Percentiles rank a stretch among this genome's conserved stretches.
Evolutionary conservation across 2,888 invertebrate genomes (phyloP).

Genomic region (Mystacides longicornis): DNA sequence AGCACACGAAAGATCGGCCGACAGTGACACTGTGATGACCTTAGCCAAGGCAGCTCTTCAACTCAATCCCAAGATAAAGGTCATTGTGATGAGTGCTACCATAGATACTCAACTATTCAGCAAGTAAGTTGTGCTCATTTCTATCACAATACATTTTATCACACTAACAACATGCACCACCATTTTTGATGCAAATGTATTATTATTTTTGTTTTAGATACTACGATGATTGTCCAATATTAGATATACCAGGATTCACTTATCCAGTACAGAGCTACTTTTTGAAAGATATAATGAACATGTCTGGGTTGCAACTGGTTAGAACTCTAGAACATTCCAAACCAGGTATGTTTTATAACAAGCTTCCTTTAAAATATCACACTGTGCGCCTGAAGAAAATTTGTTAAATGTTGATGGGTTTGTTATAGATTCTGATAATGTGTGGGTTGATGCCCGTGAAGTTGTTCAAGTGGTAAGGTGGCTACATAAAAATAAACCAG

Average conservation of each 20-base stretch:
- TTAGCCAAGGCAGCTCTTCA: slow-evolving; percentile 49
- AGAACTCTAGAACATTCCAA: slow-evolving; percentile 33
- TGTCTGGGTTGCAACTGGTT: slow-evolving; percentile 30
- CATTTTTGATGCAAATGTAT: not conserved
- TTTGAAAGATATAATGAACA: slow-evolving; percentile 45
- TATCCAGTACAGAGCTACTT: slow-evolving; percentile 54
- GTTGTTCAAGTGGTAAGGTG: slow-evolving; percentile 47
- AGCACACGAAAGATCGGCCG: slow-evolving; percentile 64
- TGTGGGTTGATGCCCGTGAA: slow-evolving; percentile 28
- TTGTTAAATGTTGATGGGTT: no score
- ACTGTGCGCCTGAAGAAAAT: no score
- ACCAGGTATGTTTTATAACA: slow-evolving; percentile 33
- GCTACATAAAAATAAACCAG: slow-evolving; percentile 49
- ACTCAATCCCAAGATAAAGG: slow-evolving; percentile 47
- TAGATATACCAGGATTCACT: slow-evolving; percentile 52
- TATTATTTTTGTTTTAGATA: slow-evolving; percentile 33
- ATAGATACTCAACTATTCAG: slow-evolving; percentile 56
- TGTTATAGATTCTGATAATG: slow-evolving; percentile 12
- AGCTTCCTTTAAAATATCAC: no score
- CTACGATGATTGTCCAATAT: slow-evolving; percentile 39
- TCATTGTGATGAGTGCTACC: slow-evolving; percentile 69
- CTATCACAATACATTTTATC: not conserved
- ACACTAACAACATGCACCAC: not conserved
- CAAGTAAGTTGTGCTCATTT: slow-evolving; percentile 49
- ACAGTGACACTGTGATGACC: slow-evolving; percentile 58